A percentile compares a stretch with the other conserved stretches of the same genome.
phyloP scores from a whole-genome alignment of 1,140 invertebrate genomes.

The Papilio helenus region DNA sequence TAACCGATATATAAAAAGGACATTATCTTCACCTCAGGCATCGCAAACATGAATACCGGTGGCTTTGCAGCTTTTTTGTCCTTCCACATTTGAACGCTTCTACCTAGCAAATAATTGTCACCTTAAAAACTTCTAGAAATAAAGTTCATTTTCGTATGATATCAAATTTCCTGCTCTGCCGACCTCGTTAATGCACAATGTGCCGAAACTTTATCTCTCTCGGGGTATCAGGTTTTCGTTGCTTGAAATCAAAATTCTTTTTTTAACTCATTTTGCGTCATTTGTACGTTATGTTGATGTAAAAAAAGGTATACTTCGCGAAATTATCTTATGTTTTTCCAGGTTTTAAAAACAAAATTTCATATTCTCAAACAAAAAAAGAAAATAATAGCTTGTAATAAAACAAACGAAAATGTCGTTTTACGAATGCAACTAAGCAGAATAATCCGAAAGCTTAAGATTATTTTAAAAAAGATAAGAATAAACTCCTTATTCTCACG shows the following conservation, averaged over 20 bases:
- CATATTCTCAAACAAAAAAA: too few relatives aligned
- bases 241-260: slow-evolving; percentile 31
- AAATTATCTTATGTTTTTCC: not conserved
- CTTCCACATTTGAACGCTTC: not conserved
- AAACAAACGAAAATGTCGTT: too few relatives aligned
- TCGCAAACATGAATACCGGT: slow-evolving; percentile 39
- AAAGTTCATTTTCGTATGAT: slow-evolving; percentile 11
- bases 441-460: not conserved
- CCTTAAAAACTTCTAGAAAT: not conserved
- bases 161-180: not conserved
- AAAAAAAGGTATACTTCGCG: not conserved
- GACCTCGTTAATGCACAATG: slow-evolving; percentile 10
- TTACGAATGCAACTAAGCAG: too few relatives aligned
- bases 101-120: not conserved
- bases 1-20: slow-evolving; percentile 37
- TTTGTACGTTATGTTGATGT: not conserved
- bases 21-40: slow-evolving; percentile 30
- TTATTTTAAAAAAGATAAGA: not conserved
- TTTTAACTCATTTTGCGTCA: slow-evolving; percentile 9
- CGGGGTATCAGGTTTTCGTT: slow-evolving; percentile 33
- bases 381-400: too few relatives aligned
- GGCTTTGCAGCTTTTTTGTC: slow-evolving; percentile 32
- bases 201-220: slow-evolving; percentile 31
- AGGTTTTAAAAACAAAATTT: not conserved
- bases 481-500: not conserved